Base-by-base conservation (phyloP, 2,888 invertebrate species). In the Opisthograptis luteolata region DNA sequence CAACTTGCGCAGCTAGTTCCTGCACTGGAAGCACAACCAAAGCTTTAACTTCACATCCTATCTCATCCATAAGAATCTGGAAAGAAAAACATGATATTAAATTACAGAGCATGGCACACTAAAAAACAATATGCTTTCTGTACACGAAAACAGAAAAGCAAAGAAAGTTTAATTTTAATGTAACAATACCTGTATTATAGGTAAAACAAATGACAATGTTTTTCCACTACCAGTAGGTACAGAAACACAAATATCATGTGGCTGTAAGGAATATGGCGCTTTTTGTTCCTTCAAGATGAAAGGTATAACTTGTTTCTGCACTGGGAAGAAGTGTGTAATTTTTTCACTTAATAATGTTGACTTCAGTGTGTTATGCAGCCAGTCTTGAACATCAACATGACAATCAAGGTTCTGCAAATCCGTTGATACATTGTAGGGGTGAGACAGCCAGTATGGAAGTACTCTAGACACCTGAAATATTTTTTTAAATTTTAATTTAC, bases 141-240 rank as follows among this genome's bases (percentile, higher is more conserved):
- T 24, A n/a, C 9, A 24, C 8, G 17, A 17, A 17, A 5, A 3
- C 17, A 17, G 17, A 17, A 24, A 2, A 1, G 2, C 1, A n/a
- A n/a, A 1, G 4, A 25, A 8, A n/a, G 6, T 17, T 35, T 17
- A n/a, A 32, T 34, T 34, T 5, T 12, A 34, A 12, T 2, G 1
- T 10, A 13, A 14, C 10, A 17, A 12, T 77, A 94, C 92, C 88
- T 98, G 96, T 24, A 99, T 88, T 34, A 99, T 94, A 4, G 99
- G 99, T 55, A 99, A 84, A 35, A 96, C 97, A 92, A 97, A 99
- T 2, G 98, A 95, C 48, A 99, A 84, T 0, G 99, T 99, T 91
- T 99, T 99, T 12, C 99, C 99, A 90, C 98, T 98, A 10, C 98
- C 99, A 1, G 99, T 99, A 0, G 99, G 98, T 10, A 99, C 98